Evolutionary conservation across 2,888 invertebrate genomes (phyloP), one percentile per base, ranked within the genome.

Genomic region (Ischnus inquisitorius): DNA sequence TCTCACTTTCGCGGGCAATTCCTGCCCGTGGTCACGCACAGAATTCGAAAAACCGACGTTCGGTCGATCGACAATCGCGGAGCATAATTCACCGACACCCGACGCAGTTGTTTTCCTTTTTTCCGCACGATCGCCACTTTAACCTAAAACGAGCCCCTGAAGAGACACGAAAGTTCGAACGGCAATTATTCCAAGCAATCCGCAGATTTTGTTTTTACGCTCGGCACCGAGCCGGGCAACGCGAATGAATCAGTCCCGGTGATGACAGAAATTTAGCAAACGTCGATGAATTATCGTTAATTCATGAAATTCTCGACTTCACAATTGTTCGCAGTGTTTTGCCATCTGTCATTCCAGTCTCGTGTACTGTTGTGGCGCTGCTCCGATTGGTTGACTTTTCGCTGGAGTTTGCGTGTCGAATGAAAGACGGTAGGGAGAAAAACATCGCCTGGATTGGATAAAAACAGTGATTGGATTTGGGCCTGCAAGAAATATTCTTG

Each of bases 321-420:
- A 48, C 22, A 46, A 68, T n/a, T 22, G 8, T 43, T 34, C 34
- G 34, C 4, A 34, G 28, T 16, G 22, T 12, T 28, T 28, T 51
- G 14, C 8, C 8, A 54, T 51, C 14, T 34, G 14, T 28, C 69
- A 25, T 19, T 19, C 14, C 14, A 6, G 8, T 28, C 51, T 3
- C n/a, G 46, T 12, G 12, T 51, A 51, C 39, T 69, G 5, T 67
- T 10, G n/a, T 25, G 25, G 22, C 22, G 25, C 8, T 28, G 8
- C 25, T 60, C 28, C 16, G 28, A 72, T 72, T 72, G 60, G 72
- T 72, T 25, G 46, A 72, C n/a, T 12, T 16, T 46, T 10, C 19
- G 16, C 34, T 22, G 41, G 19, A 5, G 14, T 46, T 51, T 51
- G 10, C 12, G 12, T 46, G 1, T 10, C 46, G 14, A 46, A 8